Evolutionary conservation across 1,140 invertebrate genomes (phyloP), one percentile per base, ranked within the genome.

Genomic region (Drosophila micromelanica): DNA sequence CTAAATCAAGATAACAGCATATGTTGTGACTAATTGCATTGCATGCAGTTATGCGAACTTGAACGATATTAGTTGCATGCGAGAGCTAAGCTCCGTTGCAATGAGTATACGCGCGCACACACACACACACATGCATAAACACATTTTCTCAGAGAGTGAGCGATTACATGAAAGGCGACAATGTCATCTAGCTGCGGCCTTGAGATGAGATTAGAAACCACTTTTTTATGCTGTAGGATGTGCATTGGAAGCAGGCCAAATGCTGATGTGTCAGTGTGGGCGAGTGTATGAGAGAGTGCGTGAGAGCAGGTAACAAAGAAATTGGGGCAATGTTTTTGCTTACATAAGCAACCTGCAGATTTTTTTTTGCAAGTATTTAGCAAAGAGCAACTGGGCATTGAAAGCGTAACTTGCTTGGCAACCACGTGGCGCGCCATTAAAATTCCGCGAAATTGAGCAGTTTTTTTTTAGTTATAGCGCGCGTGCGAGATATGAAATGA

Each of bases 21-120:
- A 75, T 49, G 42, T 49, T 63, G 32, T 67, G 37, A 68, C 37
- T 78, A 81, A 76, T 65, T 64, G 40, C 30, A 65, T 74, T 73
- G 82, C 82, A 87, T 89, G 82, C 78, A 76, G 67, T 72, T 49
- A 76, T 87, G 65, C 59, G 82, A 82, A 89, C 82, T 87, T 89
- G 79, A 76, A 72, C 20, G 15, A 46, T n/a, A 40, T n/a, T 54
- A 9, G 40, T 57, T 63, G 72, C 67, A 63, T 60, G 46, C 35
- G 74, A n/a, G 37, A 55, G 37, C 8, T 45, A 70, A 43, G 60
- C 60, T 49, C 35, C 76, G 43, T 72, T 84, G 56, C 42, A 70
- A 43, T 49, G 43, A 56, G 64, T 82, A 79, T 70, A 51, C 27
- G 12, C 32, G 27, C 48, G n/a, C 20, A 6, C 20, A 17, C 2